Evolutionary conservation across 2,113 vertebrate species (phyloP).

Genomic region (Onychostoma macrolepis): DNA sequence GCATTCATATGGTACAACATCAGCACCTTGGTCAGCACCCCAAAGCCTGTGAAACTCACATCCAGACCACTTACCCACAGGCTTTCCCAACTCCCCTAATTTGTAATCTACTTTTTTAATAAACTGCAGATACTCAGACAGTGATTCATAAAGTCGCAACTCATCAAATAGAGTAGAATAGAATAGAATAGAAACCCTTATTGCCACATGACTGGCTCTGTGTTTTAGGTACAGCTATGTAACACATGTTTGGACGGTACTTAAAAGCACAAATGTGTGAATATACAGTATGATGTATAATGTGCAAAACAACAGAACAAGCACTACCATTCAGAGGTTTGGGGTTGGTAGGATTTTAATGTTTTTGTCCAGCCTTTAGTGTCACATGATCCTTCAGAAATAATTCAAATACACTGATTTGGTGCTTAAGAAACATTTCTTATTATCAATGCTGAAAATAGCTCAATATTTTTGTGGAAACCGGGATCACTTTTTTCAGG

Average conservation of each 20-base stretch:
- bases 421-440: not conserved
- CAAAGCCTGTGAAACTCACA: conserved; percentile 14
- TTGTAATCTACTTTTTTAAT: not conserved
- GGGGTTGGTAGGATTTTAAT: not conserved
- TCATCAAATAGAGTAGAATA: not conserved
- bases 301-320: not conserved
- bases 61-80: not conserved
- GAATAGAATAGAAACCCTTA: not conserved
- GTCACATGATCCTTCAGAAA: not conserved
- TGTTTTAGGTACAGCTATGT: not conserved
- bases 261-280: not conserved
- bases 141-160: not conserved
- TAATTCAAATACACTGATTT: not conserved
- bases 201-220: not conserved
- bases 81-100: not conserved
- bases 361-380: not conserved
- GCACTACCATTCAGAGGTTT: not conserved
- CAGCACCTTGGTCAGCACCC: conserved; percentile 78
- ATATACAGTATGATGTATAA: not conserved
- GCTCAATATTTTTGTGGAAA: too few species aligned
- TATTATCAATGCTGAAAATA: not conserved
- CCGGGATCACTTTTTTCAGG: too few species aligned
- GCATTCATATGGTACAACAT: conserved; percentile 27
- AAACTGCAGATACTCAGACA: not conserved
- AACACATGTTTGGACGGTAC: not conserved